Conservation (phyloP, 2,888 invertebrate genomes). For the Bellardia bayeri region DNA sequence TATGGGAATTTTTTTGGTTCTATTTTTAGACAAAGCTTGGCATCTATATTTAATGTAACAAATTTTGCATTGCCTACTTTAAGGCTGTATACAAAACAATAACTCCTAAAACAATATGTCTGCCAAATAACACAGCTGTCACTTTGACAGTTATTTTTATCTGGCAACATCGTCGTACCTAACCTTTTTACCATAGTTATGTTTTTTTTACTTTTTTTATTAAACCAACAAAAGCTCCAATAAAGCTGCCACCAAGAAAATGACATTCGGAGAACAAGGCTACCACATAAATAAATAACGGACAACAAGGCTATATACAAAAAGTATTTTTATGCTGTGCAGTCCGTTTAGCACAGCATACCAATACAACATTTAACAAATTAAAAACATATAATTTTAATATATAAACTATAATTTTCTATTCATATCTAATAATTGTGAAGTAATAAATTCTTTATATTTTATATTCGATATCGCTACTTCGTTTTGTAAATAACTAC, state of each 20-base stretch:
- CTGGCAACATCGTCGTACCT: constrained; percentile 74
- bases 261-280: neutral
- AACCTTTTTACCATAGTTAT: constrained; percentile 83
- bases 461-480: too few relatives aligned
- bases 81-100: neutral
- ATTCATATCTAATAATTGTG: too few relatives aligned
- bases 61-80: constrained; percentile 21
- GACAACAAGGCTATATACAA: neutral
- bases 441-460: too few relatives aligned
- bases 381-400: too few relatives aligned
- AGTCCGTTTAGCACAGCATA: too few relatives aligned
- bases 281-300: constrained; percentile 3
- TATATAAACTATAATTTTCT: too few relatives aligned
- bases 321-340: neutral
- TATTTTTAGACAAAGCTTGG: too few relatives aligned
- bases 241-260: neutral
- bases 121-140: constrained; percentile 53
- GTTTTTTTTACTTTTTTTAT: too few relatives aligned
- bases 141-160: constrained; percentile 53
- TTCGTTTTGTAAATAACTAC: too few relatives aligned
- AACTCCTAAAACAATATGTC: constrained; percentile 66
- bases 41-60: neutral
- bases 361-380: too few relatives aligned
- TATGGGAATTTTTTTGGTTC: too few relatives aligned
- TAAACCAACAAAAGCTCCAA: too few relatives aligned